These are phyloP conservation scores for Branchinecta lynchi DNA, from an alignment of 1,140 invertebrate genomes.

Conservation along the genomic window DNA sequence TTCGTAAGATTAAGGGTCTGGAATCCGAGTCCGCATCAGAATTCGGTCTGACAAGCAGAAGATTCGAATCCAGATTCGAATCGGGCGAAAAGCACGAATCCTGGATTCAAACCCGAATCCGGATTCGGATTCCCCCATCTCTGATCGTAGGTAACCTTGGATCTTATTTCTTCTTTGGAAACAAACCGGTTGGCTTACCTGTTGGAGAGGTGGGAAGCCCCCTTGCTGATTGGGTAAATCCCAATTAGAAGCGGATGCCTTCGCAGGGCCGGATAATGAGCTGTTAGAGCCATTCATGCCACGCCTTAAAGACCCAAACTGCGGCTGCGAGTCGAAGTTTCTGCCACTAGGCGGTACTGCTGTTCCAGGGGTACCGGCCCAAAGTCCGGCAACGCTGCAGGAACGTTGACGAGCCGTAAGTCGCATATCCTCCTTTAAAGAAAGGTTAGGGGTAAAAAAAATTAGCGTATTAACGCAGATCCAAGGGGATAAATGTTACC, in stretches of 20 bases:
- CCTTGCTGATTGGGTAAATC: constrained; percentile 27
- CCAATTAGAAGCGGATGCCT: background rate
- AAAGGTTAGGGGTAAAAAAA: too few species aligned
- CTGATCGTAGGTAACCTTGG: too few species aligned
- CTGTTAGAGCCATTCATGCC: background rate
- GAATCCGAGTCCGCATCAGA: too few species aligned
- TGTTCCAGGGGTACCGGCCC: constrained; percentile 11
- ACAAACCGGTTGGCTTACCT: constrained; percentile 25
- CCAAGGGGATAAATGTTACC: too few species aligned
- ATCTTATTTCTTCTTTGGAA: too few species aligned
- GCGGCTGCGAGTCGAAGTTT: constrained; percentile 1
- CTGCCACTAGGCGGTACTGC: background rate
- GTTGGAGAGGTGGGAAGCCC: constrained; percentile 32
- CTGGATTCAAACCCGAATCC: too few species aligned
- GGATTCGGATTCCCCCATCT: too few species aligned
- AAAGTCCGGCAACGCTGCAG: constrained; percentile 34
- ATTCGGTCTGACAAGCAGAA: too few species aligned
- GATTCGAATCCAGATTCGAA: too few species aligned
- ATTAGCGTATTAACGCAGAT: too few species aligned
- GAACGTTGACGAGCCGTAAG: constrained; percentile 33
- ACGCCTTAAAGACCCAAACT: background rate
- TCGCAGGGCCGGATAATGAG: background rate
- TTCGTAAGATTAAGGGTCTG: too few species aligned
- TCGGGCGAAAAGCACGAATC: too few species aligned
- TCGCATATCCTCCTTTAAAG: constrained; percentile 8